Conservation (phyloP, 2,797 vertebrate genomes). For the Sitta carolinensis region DNA sequence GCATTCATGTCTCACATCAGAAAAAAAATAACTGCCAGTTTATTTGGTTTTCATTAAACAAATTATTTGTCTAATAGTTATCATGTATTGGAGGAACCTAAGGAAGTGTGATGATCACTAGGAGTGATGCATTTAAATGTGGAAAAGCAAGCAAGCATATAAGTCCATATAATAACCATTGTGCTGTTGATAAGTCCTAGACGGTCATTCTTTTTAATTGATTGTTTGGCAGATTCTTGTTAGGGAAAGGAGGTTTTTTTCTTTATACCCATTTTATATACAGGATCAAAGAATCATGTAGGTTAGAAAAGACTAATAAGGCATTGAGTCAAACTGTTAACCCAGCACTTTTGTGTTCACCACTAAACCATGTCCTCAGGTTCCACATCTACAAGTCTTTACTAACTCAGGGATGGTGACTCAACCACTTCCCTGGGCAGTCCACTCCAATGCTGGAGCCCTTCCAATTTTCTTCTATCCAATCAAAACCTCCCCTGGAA, state of each 20-base stretch:
- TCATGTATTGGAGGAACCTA: not conserved
- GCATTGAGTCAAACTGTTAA: not conserved
- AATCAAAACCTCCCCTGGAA: not conserved
- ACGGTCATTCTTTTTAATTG: not conserved
- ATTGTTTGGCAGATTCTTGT: not conserved
- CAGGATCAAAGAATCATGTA: not conserved
- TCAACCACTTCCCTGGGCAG: not conserved
- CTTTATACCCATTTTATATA: not conserved
- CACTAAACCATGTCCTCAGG: not conserved
- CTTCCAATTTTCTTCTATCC: not conserved
- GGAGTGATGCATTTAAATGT: not conserved
- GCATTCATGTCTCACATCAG: not conserved
- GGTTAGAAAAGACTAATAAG: not conserved
- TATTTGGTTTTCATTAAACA: not conserved
- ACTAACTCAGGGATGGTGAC: not conserved
- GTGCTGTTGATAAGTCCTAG: not conserved
- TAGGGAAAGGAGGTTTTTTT: not conserved
- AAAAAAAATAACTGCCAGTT: not conserved
- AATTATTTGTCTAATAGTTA: not conserved
- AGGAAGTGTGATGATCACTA: not conserved
- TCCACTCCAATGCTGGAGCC: not conserved
- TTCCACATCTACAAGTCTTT: not conserved
- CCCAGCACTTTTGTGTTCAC: not conserved
- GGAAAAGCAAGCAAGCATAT: not conserved
- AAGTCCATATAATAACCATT: not conserved